Evolutionary conservation across 2,888 invertebrate genomes (phyloP).

Genomic region (Eulithis prunata): DNA sequence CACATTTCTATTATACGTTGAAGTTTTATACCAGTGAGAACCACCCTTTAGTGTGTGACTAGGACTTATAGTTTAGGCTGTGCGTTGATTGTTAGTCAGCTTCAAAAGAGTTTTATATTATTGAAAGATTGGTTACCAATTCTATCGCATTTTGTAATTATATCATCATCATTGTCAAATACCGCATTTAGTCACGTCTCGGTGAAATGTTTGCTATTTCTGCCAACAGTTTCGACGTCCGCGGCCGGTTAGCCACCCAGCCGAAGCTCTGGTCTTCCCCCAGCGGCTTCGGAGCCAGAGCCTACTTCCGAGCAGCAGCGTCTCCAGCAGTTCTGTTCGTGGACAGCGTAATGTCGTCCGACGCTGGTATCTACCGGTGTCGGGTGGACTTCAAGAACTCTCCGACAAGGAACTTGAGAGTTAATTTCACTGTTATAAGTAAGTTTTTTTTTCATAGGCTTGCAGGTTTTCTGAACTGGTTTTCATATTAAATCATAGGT

Average conservation of each 20-base stretch:
- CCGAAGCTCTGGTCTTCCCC: conserved; percentile 94
- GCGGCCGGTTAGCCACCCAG: conserved; percentile 88
- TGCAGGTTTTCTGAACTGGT: too few relatives aligned
- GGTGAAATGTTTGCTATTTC: neutral
- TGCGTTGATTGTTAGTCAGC: too few relatives aligned
- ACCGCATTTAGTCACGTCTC: too few relatives aligned
- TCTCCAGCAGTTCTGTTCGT: conserved; percentile 90
- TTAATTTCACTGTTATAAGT: conserved; percentile 96
- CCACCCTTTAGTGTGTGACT: too few relatives aligned
- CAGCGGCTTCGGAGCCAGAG: conserved; percentile 88
- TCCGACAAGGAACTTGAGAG: conserved; percentile 93
- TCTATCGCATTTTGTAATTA: too few relatives aligned
- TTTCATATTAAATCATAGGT: too few relatives aligned
- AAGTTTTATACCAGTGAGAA: too few relatives aligned
- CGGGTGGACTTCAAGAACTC: conserved; percentile 95
- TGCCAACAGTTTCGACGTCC: conserved; percentile 88
- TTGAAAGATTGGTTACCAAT: too few relatives aligned
- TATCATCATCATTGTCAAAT: too few relatives aligned
- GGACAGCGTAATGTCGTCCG: conserved; percentile 88
- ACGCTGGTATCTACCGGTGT: conserved; percentile 94
- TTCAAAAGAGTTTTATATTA: too few relatives aligned
- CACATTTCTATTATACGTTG: too few relatives aligned
- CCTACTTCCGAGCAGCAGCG: conserved; percentile 90
- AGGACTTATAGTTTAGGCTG: too few relatives aligned
- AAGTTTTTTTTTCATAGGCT: conserved; percentile 82